Evolutionary conservation across 2,888 invertebrate genomes (phyloP), one percentile per base, ranked within the genome.

Genomic region (Strigamia crassipes): DNA sequence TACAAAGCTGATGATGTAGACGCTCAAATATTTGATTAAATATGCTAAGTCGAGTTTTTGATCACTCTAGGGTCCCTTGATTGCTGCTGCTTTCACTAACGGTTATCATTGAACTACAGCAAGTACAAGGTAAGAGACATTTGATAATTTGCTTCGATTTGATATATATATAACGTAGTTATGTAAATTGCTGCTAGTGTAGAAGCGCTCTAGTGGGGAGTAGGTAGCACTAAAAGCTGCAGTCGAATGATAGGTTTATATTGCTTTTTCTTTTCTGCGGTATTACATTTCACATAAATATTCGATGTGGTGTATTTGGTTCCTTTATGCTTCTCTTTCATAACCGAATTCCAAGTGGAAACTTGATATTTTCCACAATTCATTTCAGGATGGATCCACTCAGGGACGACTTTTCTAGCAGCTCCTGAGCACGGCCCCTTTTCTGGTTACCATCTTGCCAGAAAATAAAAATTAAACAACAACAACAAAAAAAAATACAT

Each of bases 1-100:
- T 81, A 18, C 13, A 61, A 38, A 9, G 3, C 3, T 23, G 1
- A 15, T n/a, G 21, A n/a, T 10, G 51, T 27, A 27, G n/a, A n/a
- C n/a, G n/a, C n/a, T 27, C 3, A 3, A 2, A 27, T 27, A 27
- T 27, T 27, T 46, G 46, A 15, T n/a, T n/a, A 18, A n/a, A n/a
- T n/a, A 56, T 18, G 2, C n/a, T 56, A n/a, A 8, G 2, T 46
- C 5, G 12, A 46, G 0, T 38, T 78, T 81, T 15, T 38, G 9
- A 73, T 73, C 15, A 13, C 31, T 38, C 38, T 93, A 96, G 96
- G 96, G 96, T 89, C 95, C 96, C 89, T 92, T 97, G 92, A 96
- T 97, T 92, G 96, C 96, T 91, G 96, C 96, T 91, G 96, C 96
- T 91, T 97, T 96, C 91, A 96, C 96, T 92, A 97, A 97, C 92